Evolutionary conservation across 2,113 vertebrate species (phyloP).

Genomic region (Chrysemys picta): DNA sequence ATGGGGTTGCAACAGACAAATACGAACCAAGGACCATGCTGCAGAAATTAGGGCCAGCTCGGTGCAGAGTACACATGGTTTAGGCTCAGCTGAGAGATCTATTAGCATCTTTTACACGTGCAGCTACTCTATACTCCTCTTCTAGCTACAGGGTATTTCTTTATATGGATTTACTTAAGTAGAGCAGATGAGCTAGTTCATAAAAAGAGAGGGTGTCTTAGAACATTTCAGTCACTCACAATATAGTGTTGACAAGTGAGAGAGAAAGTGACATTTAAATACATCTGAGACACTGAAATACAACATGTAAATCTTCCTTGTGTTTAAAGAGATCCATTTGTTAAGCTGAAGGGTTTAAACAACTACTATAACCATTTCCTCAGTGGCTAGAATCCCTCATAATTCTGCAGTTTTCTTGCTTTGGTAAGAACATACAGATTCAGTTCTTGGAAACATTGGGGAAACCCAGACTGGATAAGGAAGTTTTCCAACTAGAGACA

Average conservation of each 20-base stretch:
- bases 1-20: not conserved
- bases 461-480: not conserved
- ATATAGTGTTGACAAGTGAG: slow-evolving; percentile 65
- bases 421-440: not conserved
- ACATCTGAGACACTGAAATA: slow-evolving; percentile 50
- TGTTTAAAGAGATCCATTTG: slow-evolving; percentile 31
- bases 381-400: not conserved
- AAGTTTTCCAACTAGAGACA: not conserved
- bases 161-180: not conserved
- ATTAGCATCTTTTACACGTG: not conserved
- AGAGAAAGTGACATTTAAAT: slow-evolving; percentile 61
- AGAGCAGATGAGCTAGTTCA: slow-evolving; percentile 18
- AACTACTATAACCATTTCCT: slow-evolving; percentile 13
- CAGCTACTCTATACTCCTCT: slow-evolving; percentile 28
- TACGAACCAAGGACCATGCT: not conserved
- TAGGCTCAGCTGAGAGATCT: fast-evolving
- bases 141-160: not conserved
- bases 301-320: slow-evolving; percentile 19
- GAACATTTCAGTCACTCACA: slow-evolving; percentile 42
- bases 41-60: not conserved
- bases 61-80: not conserved
- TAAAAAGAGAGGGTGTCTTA: slow-evolving; percentile 26
- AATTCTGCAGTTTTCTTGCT: not conserved
- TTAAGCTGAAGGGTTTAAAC: slow-evolving; percentile 50
- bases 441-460: not conserved